phyloP scores from a whole-genome alignment of 2,888 invertebrate genomes.

The Dyspetes luteomarginatus region DNA sequence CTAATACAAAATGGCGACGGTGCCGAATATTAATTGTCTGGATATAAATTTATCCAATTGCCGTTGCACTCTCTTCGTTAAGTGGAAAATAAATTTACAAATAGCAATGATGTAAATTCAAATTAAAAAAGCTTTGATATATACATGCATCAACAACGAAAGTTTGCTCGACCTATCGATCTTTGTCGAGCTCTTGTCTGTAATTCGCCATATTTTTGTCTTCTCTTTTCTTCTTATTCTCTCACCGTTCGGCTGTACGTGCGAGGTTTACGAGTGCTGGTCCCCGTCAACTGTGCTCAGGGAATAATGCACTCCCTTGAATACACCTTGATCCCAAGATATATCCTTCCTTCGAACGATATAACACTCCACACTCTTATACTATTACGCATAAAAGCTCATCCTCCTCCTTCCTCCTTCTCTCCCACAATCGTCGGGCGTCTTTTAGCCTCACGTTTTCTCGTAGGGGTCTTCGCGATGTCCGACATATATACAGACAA shows the following conservation, averaged over 20 bases:
- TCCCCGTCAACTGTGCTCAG: constrained; percentile 64
- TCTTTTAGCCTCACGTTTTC: too few species aligned
- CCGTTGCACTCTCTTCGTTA: not conserved
- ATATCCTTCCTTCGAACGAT: constrained; percentile 33
- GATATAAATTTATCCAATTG: too few species aligned
- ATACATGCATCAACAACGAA: constrained; percentile 56
- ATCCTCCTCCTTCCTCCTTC: not conserved
- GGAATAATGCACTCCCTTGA: constrained; percentile 76
- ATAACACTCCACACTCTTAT: not conserved
- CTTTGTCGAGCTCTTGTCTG: constrained; percentile 41
- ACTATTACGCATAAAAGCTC: not conserved
- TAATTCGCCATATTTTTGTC: constrained; percentile 35
- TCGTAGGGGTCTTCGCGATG: constrained; percentile 11
- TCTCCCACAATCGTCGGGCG: too few species aligned
- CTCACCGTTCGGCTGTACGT: constrained; percentile 16
- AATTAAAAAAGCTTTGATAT: not conserved
- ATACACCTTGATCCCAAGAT: constrained; percentile 74
- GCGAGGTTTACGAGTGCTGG: constrained; percentile 49
- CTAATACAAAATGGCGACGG: too few species aligned
- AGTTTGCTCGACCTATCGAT: constrained; percentile 70
- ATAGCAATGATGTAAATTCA: not conserved
- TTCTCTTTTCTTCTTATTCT: not conserved
- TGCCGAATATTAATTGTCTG: too few species aligned
- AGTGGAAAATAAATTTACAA: not conserved
- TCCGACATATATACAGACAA: constrained; percentile 47